Conservation (phyloP, 2,888 invertebrate genomes). For the Orthonychiurus folsomi region DNA sequence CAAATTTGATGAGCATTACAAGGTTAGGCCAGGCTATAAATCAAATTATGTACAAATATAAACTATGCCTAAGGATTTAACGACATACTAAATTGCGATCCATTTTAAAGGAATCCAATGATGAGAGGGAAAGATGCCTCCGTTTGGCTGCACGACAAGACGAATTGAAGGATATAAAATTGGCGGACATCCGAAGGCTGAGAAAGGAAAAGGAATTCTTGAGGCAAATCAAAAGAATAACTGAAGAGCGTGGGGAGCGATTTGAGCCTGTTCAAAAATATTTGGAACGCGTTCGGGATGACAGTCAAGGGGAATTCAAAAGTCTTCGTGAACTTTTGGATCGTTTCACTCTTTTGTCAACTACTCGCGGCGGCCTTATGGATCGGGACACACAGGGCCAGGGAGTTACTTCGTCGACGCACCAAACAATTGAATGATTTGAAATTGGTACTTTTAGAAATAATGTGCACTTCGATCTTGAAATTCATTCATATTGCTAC, state of each 20-base stretch:
- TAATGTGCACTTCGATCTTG: too few relatives aligned
- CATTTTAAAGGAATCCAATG: constrained; percentile 25
- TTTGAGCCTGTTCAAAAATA: constrained; percentile 35
- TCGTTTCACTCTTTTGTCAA: constrained; percentile 29
- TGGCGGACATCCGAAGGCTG: constrained; percentile 23
- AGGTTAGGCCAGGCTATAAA: constrained; percentile 8
- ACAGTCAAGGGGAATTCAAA: constrained; percentile 36
- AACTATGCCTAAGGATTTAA: background rate
- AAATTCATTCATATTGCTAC: too few relatives aligned
- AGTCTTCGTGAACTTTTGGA: constrained; percentile 37
- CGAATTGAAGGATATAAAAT: constrained; percentile 21
- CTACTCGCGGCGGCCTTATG: constrained; percentile 23
- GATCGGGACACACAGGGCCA: constrained; percentile 4
- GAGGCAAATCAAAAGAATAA: constrained; percentile 19
- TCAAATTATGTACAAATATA: too few relatives aligned
- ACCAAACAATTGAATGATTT: background rate
- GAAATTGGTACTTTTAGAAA: constrained; percentile 10
- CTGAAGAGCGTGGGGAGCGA: constrained; percentile 23
- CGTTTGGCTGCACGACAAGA: constrained; percentile 21
- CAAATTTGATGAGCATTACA: constrained; percentile 32
- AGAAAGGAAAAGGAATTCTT: constrained; percentile 24
- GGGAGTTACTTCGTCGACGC: background rate
- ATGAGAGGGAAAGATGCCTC: constrained; percentile 26
- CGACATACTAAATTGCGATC: background rate
- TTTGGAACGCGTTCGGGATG: constrained; percentile 28